phyloP scores from a whole-genome alignment of 2,888 invertebrate genomes.

The Caenorhabditis zanzibari region DNA sequence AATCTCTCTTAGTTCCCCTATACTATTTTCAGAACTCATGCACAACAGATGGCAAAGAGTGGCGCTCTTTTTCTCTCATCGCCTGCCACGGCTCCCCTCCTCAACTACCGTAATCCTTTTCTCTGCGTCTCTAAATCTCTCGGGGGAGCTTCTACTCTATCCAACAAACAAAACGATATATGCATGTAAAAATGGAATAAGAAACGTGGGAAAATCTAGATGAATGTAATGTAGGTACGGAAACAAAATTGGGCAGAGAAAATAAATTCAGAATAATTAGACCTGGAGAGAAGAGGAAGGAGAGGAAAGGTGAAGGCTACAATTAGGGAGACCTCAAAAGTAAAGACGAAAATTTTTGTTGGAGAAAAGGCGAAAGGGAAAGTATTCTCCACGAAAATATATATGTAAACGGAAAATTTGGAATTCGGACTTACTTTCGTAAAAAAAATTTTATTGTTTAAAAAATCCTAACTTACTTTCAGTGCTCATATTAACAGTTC shows the following conservation, averaged over 20 bases:
- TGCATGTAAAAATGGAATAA: background rate
- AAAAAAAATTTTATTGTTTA: too few species aligned
- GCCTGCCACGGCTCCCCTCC: slow-evolving; percentile 17
- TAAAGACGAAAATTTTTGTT: background rate
- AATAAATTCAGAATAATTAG: slow-evolving; percentile 47
- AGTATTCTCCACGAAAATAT: background rate
- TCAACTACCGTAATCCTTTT: slow-evolving; percentile 55
- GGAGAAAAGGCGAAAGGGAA: background rate
- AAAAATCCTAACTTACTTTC: too few species aligned
- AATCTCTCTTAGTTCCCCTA: slow-evolving; percentile 9
- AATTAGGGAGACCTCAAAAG: slow-evolving; percentile 33
- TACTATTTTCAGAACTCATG: slow-evolving; percentile 23
- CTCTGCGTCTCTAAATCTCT: slow-evolving; percentile 25
- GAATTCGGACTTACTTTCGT: background rate
- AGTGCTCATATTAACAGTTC: too few species aligned
- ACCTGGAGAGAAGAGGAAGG: background rate
- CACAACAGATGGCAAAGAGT: slow-evolving; percentile 34
- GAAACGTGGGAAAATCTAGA: slow-evolving; percentile 37
- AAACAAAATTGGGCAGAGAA: background rate
- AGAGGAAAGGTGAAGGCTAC: slow-evolving; percentile 43
- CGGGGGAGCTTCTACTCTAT: slow-evolving; percentile 7
- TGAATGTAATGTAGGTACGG: slow-evolving; percentile 14
- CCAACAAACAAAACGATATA: background rate
- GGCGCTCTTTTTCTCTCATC: slow-evolving; percentile 16
- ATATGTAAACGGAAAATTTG: background rate